These are phyloP conservation scores for Ptilodon capucinus DNA, from an alignment of 2,888 invertebrate genomes.

Conservation along the genomic window DNA sequence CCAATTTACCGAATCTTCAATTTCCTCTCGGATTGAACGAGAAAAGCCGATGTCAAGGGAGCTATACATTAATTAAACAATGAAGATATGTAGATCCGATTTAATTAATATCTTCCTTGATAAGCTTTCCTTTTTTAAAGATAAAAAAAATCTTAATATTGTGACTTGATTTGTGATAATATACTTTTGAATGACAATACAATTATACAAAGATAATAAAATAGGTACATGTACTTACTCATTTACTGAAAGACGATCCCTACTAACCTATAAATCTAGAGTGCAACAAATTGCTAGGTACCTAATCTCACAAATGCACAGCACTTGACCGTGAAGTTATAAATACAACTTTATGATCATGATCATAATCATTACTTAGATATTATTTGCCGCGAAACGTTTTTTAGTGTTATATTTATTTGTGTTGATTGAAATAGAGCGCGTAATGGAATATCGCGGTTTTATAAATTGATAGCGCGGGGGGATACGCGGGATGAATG, in stretches of 20 bases:
- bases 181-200: too few species aligned
- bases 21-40: background rate
- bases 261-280: background rate
- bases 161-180: too few species aligned
- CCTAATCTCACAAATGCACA: constrained; percentile 14
- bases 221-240: background rate
- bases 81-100: background rate
- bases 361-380: background rate
- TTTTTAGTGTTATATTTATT: constrained; percentile 9
- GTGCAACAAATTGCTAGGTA: background rate
- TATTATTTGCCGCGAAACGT: background rate
- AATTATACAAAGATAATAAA: background rate
- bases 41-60: background rate
- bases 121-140: background rate
- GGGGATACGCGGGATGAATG: constrained; percentile 7
- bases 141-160: too few species aligned
- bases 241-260: background rate
- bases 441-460: constrained; percentile 9
- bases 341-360: constrained; percentile 10
- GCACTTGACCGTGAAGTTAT: constrained; percentile 25
- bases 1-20: background rate
- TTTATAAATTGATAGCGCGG: constrained; percentile 5
- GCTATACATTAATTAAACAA: background rate
- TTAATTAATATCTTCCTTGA: background rate
- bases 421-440: constrained; percentile 19